phyloP scores from a whole-genome alignment of 2,113 vertebrate species.

The Glareola pratincola region DNA sequence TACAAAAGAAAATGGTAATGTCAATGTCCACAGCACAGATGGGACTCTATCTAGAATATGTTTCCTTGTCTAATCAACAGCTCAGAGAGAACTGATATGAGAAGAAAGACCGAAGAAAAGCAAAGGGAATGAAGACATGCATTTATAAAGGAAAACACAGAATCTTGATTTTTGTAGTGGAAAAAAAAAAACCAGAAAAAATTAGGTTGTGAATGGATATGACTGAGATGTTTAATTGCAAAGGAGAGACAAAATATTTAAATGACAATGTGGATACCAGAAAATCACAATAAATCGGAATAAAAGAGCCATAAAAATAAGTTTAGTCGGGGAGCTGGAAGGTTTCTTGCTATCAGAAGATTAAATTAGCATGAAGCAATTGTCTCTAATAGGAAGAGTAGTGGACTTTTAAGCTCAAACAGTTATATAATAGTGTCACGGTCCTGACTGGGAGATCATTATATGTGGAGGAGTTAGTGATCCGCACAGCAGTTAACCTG shows the following conservation, averaged over 20 bases:
- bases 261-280: not conserved
- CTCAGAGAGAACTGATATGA: not conserved
- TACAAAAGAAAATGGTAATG: not conserved
- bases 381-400: not conserved
- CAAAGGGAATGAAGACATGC: not conserved
- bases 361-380: not conserved
- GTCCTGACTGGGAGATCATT: not conserved
- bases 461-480: not conserved
- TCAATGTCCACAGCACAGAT: not conserved
- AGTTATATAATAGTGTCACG: fast-evolving
- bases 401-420: not conserved
- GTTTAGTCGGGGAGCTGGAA: not conserved
- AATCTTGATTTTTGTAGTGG: not conserved
- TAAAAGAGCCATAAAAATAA: not conserved
- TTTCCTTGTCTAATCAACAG: not conserved
- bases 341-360: not conserved
- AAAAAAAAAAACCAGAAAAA: not conserved
- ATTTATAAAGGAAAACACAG: not conserved
- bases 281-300: not conserved
- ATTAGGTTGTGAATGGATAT: not conserved
- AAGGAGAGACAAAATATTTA: not conserved
- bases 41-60: not conserved
- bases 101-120: not conserved
- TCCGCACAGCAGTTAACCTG: not conserved
- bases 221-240: not conserved